Base-by-base conservation (phyloP, 2,797 vertebrate genomes). In the Carapus acus region DNA sequence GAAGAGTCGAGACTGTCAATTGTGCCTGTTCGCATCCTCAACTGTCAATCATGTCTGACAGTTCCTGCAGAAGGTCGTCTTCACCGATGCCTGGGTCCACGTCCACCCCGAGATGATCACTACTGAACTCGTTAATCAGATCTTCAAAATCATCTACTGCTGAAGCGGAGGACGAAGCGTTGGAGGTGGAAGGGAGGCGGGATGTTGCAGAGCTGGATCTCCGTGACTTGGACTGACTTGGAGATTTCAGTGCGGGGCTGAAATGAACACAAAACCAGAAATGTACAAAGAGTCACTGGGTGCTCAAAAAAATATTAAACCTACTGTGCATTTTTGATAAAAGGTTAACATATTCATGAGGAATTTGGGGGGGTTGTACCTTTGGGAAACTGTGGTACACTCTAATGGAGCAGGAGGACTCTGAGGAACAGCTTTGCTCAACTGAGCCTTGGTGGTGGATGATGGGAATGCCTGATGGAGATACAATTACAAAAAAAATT, bases 51-150 rank as follows among this genome's bases (percentile, higher is more conserved):
- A 84, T 83, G 18, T 85, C 80, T 0, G 80, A 82, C 43, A 87
- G 76, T 18, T 87, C 85, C 55, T 82, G 79, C 39, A 84, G 62
- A 48, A 86, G 67, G 63, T 91, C 87, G 1, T 87, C 85, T 44
- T 85, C 94, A 15, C 91, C 93, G 3, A 97, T 93, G 18, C 85
- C 89, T 0, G 91, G 87, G 62, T 98, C 94, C 9, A 95, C 85
- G 6, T 93, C 92, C 6, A 85, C 91, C 65, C 93, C 93, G 52
- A 95, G 77, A 44, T 91, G 91, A 57, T 93, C 93, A 16, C 90
- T 92, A 0, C 92, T 92, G 81, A 98, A 96, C 76, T 97, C 93
- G 74, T 88, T 94, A 58, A 97, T 91, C 20, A 98, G 81, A 21
- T 94, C 89, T 37, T 98, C 96, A 1, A 97, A 94, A 54, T 97